A percentile compares a stretch with the other conserved stretches of the same genome.
Conservation (phyloP, 2,888 invertebrate genomes). For the Lepidonotus clava region DNA sequence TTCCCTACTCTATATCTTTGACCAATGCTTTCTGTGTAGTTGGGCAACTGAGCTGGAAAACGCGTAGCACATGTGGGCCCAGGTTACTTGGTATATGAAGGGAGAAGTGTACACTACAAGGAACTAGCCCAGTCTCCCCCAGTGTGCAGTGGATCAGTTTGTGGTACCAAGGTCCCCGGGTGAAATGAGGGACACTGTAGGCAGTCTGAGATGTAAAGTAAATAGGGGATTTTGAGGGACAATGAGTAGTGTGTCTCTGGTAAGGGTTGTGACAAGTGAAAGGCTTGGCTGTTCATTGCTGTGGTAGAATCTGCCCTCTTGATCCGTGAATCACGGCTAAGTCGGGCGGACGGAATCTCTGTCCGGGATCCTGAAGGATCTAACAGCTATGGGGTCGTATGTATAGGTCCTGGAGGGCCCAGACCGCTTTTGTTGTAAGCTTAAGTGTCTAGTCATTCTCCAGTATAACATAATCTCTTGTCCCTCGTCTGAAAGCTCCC, state of each 20-base stretch:
- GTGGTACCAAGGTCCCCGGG: neutral
- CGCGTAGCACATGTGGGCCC: neutral
- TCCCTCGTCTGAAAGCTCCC: too few species aligned
- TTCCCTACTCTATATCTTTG: too few species aligned
- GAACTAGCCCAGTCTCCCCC: neutral
- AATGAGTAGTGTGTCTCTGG: neutral
- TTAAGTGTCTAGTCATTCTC: too few species aligned
- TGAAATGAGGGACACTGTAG: neutral
- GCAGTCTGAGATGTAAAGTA: neutral
- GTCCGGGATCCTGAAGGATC: too few species aligned
- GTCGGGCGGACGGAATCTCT: too few species aligned
- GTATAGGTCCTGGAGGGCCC: too few species aligned
- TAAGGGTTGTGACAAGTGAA: neutral
- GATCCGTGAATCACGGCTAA: neutral
- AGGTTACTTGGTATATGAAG: conserved; percentile 6
- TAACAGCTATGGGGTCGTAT: too few species aligned
- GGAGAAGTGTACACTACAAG: neutral
- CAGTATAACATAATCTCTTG: too few species aligned
- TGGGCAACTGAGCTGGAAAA: too few species aligned
- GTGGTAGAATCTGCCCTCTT: neutral
- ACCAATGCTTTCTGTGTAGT: too few species aligned
- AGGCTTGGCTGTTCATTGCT: neutral
- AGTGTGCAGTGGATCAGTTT: neutral
- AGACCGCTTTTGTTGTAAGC: too few species aligned
- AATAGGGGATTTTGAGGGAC: neutral